phyloP scores from a whole-genome alignment of 1,140 invertebrate genomes.

The Scaptomyza graminum region DNA sequence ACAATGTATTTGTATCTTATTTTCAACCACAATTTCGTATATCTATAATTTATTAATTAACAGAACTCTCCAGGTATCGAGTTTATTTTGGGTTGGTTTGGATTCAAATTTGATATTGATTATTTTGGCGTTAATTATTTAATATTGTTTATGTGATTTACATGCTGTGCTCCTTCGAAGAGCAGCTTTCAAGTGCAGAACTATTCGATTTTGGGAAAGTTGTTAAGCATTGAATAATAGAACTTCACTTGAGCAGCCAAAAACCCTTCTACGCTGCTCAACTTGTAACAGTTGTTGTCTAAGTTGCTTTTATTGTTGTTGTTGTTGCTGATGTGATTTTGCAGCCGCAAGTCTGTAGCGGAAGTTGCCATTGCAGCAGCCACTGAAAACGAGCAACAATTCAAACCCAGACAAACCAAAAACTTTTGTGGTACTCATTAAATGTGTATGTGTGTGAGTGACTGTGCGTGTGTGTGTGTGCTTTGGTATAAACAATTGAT shows the following conservation, averaged over 20 bases:
- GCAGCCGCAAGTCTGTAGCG: conserved; percentile 66
- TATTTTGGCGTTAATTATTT: neutral
- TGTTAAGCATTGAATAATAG: conserved; percentile 71
- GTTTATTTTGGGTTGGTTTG: too few species aligned
- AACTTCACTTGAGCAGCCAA: conserved; percentile 23
- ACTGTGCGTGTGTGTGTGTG: conserved; percentile 24
- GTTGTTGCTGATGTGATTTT: conserved; percentile 35
- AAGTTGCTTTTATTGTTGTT: conserved; percentile 20
- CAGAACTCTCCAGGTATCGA: neutral
- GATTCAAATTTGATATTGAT: too few species aligned
- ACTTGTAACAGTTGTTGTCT: conserved; percentile 8
- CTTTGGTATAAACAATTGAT: conserved; percentile 44
- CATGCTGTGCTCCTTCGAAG: neutral
- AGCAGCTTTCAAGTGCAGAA: neutral
- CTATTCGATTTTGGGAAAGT: conserved; percentile 33
- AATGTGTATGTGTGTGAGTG: conserved; percentile 5
- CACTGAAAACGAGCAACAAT: conserved; percentile 42
- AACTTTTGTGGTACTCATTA: conserved; percentile 61
- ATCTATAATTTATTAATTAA: too few species aligned
- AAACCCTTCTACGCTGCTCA: neutral
- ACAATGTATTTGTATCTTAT: too few species aligned
- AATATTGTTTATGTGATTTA: conserved; percentile 3
- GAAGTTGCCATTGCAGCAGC: conserved; percentile 70
- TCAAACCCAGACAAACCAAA: conserved; percentile 35
- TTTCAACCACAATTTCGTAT: neutral